phyloP scores from a whole-genome alignment of 1,140 invertebrate genomes.

The Campoletis sonorensis region DNA sequence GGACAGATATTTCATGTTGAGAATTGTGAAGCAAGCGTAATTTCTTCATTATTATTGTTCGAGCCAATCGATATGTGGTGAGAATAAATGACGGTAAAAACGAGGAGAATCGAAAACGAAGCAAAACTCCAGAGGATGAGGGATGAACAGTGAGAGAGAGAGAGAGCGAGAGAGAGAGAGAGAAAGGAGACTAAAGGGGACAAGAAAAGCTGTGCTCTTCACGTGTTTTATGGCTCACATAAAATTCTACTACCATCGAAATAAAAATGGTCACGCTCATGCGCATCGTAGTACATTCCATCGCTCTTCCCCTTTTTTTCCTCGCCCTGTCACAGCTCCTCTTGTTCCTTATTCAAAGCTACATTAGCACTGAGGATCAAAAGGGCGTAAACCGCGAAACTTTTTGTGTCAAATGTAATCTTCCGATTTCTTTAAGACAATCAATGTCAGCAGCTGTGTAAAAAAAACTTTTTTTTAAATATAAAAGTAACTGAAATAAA shows the following conservation, averaged over 20 bases:
- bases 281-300: constrained; percentile 22
- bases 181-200: constrained; percentile 37
- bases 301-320: constrained; percentile 14
- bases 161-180: constrained; percentile 35
- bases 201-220: constrained; percentile 35
- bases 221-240: constrained; percentile 43
- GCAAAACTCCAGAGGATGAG: not conserved
- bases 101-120: not conserved
- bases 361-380: not conserved
- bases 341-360: not conserved
- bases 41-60: not conserved
- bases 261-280: constrained; percentile 44
- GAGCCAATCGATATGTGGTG: constrained; percentile 8
- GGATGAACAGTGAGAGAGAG: constrained; percentile 29
- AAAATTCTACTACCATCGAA: constrained; percentile 45
- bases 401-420: not conserved
- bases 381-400: not conserved
- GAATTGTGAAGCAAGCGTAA: not conserved
- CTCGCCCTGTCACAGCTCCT: not conserved
- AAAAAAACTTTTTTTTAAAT: constrained; percentile 14
- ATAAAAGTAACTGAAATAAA: constrained; percentile 1
- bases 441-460: not conserved
- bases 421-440: not conserved
- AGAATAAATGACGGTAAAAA: constrained; percentile 33
- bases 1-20: too few relatives aligned